Base-by-base conservation (phyloP, 2,113 vertebrate species). In the Monopterus albus region DNA sequence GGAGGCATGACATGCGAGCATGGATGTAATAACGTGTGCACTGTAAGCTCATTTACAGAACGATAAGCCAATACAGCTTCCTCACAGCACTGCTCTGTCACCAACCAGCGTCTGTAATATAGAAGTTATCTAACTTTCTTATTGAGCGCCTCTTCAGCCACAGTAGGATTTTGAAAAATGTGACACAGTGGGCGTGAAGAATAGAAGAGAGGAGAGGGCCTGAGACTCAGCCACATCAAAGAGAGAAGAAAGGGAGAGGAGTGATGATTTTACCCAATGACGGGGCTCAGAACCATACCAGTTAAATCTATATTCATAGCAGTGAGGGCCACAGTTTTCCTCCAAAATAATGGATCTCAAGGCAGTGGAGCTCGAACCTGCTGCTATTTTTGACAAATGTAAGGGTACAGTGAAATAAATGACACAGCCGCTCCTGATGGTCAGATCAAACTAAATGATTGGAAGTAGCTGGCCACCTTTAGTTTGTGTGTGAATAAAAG, bases 111-210 rank as follows among this genome's bases (percentile, higher is more conserved):
- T 52, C 45, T 69, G 53, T 33, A 52, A 45, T 39, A 35, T 42
- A 15, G 47, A 68, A 64, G 63, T 63, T 47, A 60, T 53, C 56
- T 61, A 46, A 47, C 57, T 58, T 62, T 52, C 57, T 35, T 29
- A 58, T 13, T 25, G 26, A 69, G 57, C 39, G 6, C 45, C 18
- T 56, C 59, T 64, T 40, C 57, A 28, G 49, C 55, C 43, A 51
- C 50, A 47, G 43, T 29, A n/a, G 63, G 6, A 29, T 75, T 79
- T 36, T 20, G 43, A 53, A 64, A 75, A 62, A 75, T 52, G 45
- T 3, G 21, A 56, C 38, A 28, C 66, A 45, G 25, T 40, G 38
- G 60, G n/a, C n/a, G 53, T 13, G 57, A 67, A 49, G 72, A 52
- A 56, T 8, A 1, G 53, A 74, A 31, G 43, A 28, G 36, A 47